phyloP scores from a whole-genome alignment of 2,888 invertebrate genomes.

The Ernsta delagoae region DNA sequence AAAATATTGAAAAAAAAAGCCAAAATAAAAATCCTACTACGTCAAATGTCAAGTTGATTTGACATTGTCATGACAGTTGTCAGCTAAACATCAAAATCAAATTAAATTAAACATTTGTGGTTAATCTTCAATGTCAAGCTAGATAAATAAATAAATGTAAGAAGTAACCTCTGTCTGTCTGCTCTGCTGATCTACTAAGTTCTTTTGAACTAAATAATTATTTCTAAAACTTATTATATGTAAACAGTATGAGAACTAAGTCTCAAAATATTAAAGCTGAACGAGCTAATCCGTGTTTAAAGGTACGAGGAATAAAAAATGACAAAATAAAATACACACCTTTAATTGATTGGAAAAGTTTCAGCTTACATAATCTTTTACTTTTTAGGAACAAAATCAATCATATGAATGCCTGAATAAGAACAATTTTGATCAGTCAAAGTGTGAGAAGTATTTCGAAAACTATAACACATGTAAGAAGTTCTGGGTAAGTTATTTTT shows the following conservation, averaged over 20 bases:
- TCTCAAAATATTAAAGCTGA: conserved; percentile 63
- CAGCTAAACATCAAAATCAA: no score
- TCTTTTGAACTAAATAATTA: background rate
- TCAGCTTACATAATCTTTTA: conserved; percentile 26
- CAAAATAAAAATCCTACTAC: no score
- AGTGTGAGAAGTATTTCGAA: conserved; percentile 88
- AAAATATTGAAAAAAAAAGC: no score
- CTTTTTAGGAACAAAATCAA: conserved; percentile 88
- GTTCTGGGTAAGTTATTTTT: conserved; percentile 89
- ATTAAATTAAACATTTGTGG: no score
- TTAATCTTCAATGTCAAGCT: no score
- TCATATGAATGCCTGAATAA: conserved; percentile 89
- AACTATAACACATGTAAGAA: conserved; percentile 92
- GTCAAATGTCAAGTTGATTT: no score
- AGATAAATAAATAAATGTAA: no score
- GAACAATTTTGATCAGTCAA: conserved; percentile 87
- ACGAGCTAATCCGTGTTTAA: conserved; percentile 70
- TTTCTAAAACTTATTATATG: background rate
- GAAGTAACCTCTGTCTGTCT: no score
- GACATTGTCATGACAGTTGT: no score
- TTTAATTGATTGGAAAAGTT: no score
- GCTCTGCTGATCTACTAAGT: background rate
- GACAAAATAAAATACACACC: background rate
- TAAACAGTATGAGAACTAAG: conserved; percentile 50
- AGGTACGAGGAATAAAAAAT: conserved; percentile 54